Evolutionary conservation across 2,113 vertebrate species (phyloP), one percentile per base, ranked within the genome.

Genomic region (Cairina moschata): DNA sequence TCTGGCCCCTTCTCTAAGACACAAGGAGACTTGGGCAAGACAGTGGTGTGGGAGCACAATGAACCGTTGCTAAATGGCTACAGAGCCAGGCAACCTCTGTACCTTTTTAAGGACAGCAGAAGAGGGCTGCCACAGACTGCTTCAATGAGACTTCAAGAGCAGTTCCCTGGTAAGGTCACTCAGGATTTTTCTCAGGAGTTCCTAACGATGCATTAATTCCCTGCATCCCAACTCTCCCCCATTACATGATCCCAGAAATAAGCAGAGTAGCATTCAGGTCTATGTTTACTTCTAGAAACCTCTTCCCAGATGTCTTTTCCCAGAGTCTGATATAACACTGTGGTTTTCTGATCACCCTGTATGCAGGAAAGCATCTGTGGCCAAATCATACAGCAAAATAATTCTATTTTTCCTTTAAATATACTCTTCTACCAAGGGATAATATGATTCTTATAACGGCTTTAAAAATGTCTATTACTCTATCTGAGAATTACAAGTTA

Each of bases 321-420:
- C 17, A 60, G 26, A 72, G 32, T 26, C 79, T 75, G 32, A 68
- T 79, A 54, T 56, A 82, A 71, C 1, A 6, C 25, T 46, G 9
- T 58, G 44, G 28, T 46, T 84, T 84, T 83, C 76, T 86, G 68
- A 83, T 90, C 22, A 55, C 26, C 68, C 28, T 71, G 18, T 63
- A 72, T 23, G 11, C 36, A 81, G 48, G 40, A 59, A 71, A 88
- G 74, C 68, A 13, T 58, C 58, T 84, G 42, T 42, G 20, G 60
- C 62, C 59, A 88, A 83, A 66, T 66, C 13, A 77, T 1, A 1
- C 31, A 6, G 21, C 58, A 63, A 72, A 91, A 56, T 34, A 38
- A 60, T 66, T 85, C 31, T 90, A 11, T 11, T 95, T 87, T 72
- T 10, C 62, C 52, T 92, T 90, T 94, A 71, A 75, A 88, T 81